These are phyloP conservation scores for Lottia scabra DNA, from an alignment of 2,888 invertebrate genomes.

Conservation along the genomic window DNA sequence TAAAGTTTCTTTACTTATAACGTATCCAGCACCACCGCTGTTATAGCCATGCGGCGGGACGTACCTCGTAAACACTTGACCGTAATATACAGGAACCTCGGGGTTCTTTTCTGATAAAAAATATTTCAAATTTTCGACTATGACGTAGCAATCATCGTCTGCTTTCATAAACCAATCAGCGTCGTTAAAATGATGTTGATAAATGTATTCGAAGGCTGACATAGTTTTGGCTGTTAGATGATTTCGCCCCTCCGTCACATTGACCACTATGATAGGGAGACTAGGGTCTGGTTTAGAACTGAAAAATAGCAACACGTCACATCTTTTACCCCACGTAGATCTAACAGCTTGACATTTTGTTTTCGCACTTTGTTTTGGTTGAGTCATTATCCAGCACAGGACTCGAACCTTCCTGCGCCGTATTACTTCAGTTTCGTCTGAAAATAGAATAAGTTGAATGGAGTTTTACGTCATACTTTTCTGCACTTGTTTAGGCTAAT, in stretches of 20 bases:
- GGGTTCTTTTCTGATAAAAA: conserved; percentile 76
- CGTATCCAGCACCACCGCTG: conserved; percentile 80
- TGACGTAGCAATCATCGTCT: conserved; percentile 96
- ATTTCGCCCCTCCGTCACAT: conserved; percentile 88
- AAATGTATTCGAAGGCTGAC: conserved; percentile 89
- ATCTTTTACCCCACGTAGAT: conserved; percentile 51
- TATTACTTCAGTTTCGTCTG: too few species aligned
- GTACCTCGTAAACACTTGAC: conserved; percentile 57
- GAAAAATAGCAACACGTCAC: conserved; percentile 65
- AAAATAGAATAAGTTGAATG: too few species aligned
- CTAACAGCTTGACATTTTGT: conserved; percentile 89
- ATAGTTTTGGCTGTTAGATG: conserved; percentile 97
- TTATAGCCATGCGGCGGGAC: conserved; percentile 67
- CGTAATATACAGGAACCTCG: conserved; percentile 83
- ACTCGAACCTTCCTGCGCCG: conserved; percentile 81
- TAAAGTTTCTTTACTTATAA: conserved; percentile 84
- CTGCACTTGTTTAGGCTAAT: too few species aligned
- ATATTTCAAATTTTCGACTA: conserved; percentile 85
- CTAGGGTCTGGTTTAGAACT: conserved; percentile 75
- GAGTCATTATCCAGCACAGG: conserved; percentile 96
- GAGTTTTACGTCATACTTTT: too few species aligned
- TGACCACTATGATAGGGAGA: conserved; percentile 79
- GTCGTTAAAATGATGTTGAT: conserved; percentile 82
- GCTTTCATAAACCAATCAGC: conserved; percentile 98
- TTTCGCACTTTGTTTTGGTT: conserved; percentile 85